Evolutionary conservation across 2,113 vertebrate genomes (phyloP), one percentile per base, ranked within the genome.

Genomic region (Indicator maculatus): DNA sequence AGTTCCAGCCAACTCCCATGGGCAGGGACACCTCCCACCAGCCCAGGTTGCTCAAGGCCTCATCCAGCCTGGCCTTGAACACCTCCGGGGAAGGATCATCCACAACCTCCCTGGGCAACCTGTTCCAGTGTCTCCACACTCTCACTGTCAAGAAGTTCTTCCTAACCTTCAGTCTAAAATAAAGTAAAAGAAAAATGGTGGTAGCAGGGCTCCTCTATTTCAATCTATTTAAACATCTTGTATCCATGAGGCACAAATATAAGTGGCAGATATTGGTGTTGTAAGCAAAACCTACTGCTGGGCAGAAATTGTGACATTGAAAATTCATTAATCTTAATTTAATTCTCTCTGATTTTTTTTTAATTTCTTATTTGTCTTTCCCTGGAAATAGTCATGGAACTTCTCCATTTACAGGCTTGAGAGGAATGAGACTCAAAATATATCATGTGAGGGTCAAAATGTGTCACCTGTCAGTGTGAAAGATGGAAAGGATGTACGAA

Each of bases 361-460:
- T 47, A 11, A 24, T 24, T 52, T 26, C 23, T 52, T 52, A 24
- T 52, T 52, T 44, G 41, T 44, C 41, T 21, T 92, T 75, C 55
- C 6, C 9, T 83, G 33, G 41, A 78, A 77, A 67, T 44, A 74
- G 15, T 53, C 33, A 60, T 81, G 4, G 36, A 74, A 86, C 11
- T 77, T 90, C 20, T 61, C 59, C 13, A 16, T 82, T 93, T 92
- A 61, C 39, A 84, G n/a, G 82, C 44, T 45, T 60, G 59, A 72
- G 44, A 90, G 30, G 31, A 92, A 63, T 76, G 12, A 82, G 38
- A 82, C 21, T 86, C 71, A 91, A 86, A 91, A 21, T 86, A 93
- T 81, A 72, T 65, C 8, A 3, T 8, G 41, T 72, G 44, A 33
- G 47, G 21, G 66, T 59, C 63, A 69, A 69, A 86, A 79, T 70